phyloP scores from a whole-genome alignment of 2,797 vertebrate genomes.

The Peromyscus melanophrys region DNA sequence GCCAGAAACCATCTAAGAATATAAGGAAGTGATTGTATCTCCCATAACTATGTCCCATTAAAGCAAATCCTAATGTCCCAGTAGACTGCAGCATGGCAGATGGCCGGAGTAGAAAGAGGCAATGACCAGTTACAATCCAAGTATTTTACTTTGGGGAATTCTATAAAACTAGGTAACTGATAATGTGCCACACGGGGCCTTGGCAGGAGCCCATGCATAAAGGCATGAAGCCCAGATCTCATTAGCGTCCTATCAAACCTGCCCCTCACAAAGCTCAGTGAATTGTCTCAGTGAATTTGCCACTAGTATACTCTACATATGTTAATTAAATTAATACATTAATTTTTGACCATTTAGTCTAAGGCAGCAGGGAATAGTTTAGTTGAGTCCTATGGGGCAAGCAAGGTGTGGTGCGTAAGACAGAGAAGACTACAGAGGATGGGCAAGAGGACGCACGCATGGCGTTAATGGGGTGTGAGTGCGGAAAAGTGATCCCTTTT shows the following conservation, averaged over 20 bases:
- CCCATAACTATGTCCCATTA: neutral
- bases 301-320: neutral
- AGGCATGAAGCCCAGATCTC: neutral
- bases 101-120: neutral
- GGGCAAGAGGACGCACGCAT: neutral
- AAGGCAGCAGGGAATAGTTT: constrained; percentile 13
- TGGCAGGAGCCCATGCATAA: neutral
- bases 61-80: neutral
- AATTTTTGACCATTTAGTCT: constrained; percentile 26
- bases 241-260: neutral
- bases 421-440: neutral
- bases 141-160: neutral
- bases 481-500: neutral
- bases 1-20: neutral
- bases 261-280: neutral
- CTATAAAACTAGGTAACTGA: neutral
- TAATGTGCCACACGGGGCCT: neutral
- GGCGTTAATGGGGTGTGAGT: neutral
- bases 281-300: neutral
- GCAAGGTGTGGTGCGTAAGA: neutral
- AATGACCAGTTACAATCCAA: neutral
- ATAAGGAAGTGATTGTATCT: neutral
- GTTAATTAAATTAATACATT: neutral
- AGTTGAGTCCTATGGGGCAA: neutral
- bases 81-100: neutral